These are phyloP conservation scores for Micromussa lordhowensis DNA, from an alignment of 92 coral and sea anemone genomes.

Conservation along the genomic window DNA sequence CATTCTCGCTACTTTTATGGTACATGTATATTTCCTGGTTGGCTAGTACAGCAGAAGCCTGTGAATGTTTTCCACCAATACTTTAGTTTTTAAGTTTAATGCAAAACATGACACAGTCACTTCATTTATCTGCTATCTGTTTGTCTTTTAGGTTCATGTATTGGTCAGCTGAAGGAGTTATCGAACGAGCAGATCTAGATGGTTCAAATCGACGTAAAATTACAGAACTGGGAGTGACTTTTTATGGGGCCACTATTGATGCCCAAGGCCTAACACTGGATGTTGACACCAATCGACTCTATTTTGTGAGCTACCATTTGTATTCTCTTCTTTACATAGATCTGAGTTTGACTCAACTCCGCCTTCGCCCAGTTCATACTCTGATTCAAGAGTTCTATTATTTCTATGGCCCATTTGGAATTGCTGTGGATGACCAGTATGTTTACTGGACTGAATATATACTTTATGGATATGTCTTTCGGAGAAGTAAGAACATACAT, in stretches of 20 bases:
- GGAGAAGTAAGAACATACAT: neutral
- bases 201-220: constrained; percentile 6
- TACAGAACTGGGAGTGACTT: neutral
- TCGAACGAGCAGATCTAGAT: constrained; percentile 36
- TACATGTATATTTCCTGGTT: no score
- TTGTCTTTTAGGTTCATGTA: constrained; percentile 12
- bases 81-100: no score
- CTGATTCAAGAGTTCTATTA: neutral
- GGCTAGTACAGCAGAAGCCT: no score
- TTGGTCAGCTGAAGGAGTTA: constrained; percentile 26
- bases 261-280: constrained; percentile 26
- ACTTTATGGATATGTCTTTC: neutral
- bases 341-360: neutral
- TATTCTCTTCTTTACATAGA: constrained; percentile 11
- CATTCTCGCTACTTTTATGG: no score
- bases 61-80: no score
- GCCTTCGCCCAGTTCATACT: neutral
- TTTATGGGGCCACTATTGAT: neutral
- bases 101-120: no score
- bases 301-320: constrained; percentile 2
- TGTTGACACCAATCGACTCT: constrained; percentile 19
- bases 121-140: neutral
- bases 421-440: constrained; percentile 28
- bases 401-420: neutral
- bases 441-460: constrained; percentile 26